phyloP scores from a whole-genome alignment of 2,113 vertebrate species.

The Scomber colias region DNA sequence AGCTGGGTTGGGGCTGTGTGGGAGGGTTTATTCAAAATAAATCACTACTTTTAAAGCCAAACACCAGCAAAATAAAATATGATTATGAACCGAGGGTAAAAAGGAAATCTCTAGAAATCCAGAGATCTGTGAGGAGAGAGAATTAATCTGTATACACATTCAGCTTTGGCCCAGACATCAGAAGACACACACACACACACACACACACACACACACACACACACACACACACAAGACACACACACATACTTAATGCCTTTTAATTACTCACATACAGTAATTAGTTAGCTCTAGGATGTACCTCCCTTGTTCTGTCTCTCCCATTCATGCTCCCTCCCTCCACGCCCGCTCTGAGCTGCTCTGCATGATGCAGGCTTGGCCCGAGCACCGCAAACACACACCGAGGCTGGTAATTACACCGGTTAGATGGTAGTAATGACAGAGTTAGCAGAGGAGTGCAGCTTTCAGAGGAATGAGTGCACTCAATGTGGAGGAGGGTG shows the following conservation, averaged over 20 bases:
- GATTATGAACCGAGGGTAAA: not conserved
- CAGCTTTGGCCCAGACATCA: slow-evolving; percentile 49
- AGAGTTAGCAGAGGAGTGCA: slow-evolving; percentile 67
- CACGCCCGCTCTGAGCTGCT: slow-evolving; percentile 48
- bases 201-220: too few relatives aligned
- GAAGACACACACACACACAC: slow-evolving; percentile 8
- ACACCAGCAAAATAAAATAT: not conserved
- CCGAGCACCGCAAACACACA: slow-evolving; percentile 69
- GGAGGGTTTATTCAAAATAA: not conserved
- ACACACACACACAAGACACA: not conserved
- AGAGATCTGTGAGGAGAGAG: not conserved
- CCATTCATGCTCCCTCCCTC: slow-evolving; percentile 45
- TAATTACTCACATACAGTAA: slow-evolving; percentile 73
- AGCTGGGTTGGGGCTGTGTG: too few relatives aligned
- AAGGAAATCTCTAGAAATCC: not conserved
- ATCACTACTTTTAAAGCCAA: not conserved
- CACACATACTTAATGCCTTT: slow-evolving; percentile 62
- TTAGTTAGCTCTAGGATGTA: slow-evolving; percentile 61
- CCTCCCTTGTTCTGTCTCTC: slow-evolving; percentile 36
- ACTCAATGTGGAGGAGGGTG: slow-evolving; percentile 54
- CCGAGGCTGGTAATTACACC: slow-evolving; percentile 71
- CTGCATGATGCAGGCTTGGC: slow-evolving; percentile 61
- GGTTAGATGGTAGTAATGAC: slow-evolving; percentile 75
- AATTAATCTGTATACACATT: slow-evolving; percentile 13
- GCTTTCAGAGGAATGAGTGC: slow-evolving; percentile 68